These are phyloP conservation scores for Cavia porcellus DNA, from an alignment of 2,113 vertebrate genomes.

Conservation along the genomic window DNA sequence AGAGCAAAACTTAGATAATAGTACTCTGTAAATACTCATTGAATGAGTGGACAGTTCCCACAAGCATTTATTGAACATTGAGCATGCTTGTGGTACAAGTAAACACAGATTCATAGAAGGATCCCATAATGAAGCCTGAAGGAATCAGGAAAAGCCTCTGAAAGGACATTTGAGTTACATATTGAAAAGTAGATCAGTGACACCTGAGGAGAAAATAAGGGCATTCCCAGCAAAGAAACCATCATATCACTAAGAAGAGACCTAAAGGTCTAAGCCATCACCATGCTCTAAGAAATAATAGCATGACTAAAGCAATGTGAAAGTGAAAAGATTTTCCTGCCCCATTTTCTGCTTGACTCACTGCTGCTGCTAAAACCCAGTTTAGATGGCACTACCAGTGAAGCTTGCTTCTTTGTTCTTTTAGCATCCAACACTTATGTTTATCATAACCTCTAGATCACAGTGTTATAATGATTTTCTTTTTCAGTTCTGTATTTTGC, in stretches of 20 bases:
- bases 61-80: not conserved
- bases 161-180: not conserved
- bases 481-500: not conserved
- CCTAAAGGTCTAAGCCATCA: not conserved
- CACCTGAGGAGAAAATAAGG: not conserved
- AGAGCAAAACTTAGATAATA: not conserved
- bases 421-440: not conserved
- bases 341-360: not conserved
- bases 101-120: not conserved
- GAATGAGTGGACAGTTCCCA: not conserved
- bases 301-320: not conserved
- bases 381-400: not conserved
- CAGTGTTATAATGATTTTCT: not conserved
- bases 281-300: not conserved
- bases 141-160: not conserved
- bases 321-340: not conserved
- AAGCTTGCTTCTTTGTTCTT: not conserved
- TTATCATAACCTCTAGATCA: not conserved
- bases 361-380: not conserved
- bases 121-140: not conserved
- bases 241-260: not conserved
- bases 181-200: not conserved
- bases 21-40: not conserved
- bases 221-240: not conserved
- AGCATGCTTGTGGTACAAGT: not conserved